These are phyloP conservation scores for Erpobdella octoculata DNA, from an alignment of 2,888 invertebrate genomes.

Conservation along the genomic window DNA sequence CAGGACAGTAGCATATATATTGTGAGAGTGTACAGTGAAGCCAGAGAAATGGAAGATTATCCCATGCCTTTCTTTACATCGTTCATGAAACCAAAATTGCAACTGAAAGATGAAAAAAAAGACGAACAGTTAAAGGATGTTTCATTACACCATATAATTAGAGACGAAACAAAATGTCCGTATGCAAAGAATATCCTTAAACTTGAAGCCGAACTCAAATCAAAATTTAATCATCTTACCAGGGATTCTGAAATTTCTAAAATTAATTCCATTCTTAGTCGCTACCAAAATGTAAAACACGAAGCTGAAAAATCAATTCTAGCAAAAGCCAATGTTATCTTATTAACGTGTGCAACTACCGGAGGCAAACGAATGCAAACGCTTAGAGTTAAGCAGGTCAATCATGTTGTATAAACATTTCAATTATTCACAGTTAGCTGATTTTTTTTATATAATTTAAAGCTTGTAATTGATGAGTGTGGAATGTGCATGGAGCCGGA, in stretches of 20 bases:
- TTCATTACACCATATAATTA: conserved; percentile 40
- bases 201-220: background rate
- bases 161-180: conserved; percentile 33
- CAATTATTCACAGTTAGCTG: no score
- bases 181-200: conserved; percentile 17
- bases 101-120: background rate
- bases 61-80: conserved; percentile 39
- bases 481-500: conserved; percentile 48
- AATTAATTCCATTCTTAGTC: no score
- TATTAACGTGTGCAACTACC: conserved; percentile 43
- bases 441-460: no score
- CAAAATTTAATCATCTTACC: no score
- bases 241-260: no score
- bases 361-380: conserved; percentile 29
- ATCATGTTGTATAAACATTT: no score
- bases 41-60: conserved; percentile 41
- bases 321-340: conserved; percentile 42
- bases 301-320: conserved; percentile 40
- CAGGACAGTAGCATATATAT: conserved; percentile 37
- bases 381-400: conserved; percentile 32
- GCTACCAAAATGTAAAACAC: conserved; percentile 36
- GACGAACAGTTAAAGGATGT: conserved; percentile 35
- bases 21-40: conserved; percentile 44
- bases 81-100: background rate
- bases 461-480: conserved; percentile 47